Evolutionary conservation across 2,113 vertebrate species (phyloP).

Genomic region (Cryptotis parvus): DNA sequence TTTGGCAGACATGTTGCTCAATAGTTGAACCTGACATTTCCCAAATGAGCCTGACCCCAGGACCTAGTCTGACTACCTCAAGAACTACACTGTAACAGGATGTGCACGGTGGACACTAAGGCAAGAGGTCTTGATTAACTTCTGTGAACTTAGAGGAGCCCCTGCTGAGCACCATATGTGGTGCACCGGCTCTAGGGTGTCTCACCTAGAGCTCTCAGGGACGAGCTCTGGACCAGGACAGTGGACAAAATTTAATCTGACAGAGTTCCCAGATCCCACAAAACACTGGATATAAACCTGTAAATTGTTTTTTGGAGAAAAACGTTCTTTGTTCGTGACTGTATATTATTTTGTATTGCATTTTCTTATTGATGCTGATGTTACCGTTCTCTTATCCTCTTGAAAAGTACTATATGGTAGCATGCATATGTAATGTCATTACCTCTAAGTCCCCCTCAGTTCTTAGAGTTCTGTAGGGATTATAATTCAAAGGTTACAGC

Average conservation of each 20-base stretch:
- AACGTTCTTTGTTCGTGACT: fast-evolving
- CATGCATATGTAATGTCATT: background rate
- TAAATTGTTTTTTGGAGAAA: too few species aligned
- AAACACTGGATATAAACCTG: background rate
- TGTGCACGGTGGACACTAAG: too few species aligned
- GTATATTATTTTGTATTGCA: fast-evolving
- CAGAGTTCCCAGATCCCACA: background rate
- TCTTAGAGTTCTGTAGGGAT: background rate
- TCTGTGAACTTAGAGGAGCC: too few species aligned
- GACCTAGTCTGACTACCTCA: background rate
- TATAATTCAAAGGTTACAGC: background rate
- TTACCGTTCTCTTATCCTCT: background rate
- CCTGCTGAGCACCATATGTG: background rate
- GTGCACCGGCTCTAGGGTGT: fast-evolving
- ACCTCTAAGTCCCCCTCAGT: too few species aligned
- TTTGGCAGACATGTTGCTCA: too few species aligned
- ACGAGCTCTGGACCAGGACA: fast-evolving
- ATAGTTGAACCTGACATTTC: background rate
- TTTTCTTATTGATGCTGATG: background rate
- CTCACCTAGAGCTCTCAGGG: fast-evolving
- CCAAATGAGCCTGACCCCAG: background rate
- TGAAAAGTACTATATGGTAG: background rate
- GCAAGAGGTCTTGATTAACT: fast-evolving
- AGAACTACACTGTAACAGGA: fast-evolving
- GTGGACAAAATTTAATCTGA: too few species aligned